These are phyloP conservation scores for Botrylloides violaceus DNA, from an alignment of 23 tunicate species.

Conservation along the genomic window DNA sequence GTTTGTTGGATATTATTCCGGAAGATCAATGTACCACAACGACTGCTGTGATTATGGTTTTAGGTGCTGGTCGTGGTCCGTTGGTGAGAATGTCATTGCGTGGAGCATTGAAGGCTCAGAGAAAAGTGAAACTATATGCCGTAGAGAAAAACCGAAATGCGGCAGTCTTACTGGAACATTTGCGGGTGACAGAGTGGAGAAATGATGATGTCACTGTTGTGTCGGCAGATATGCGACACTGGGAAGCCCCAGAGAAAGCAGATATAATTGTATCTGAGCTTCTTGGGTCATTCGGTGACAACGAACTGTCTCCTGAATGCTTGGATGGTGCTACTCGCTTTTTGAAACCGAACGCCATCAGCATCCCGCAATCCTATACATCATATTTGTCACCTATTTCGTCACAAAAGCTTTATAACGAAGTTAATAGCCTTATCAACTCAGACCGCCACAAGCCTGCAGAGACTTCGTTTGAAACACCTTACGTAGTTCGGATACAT, in stretches of 20 bases:
- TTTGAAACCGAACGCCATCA: conserved; percentile 71
- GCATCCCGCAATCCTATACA: conserved; percentile 87
- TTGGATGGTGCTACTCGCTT: conserved; percentile 85
- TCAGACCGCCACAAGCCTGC: conserved; percentile 54
- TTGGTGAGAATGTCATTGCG: conserved; percentile 65
- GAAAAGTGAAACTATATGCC: conserved; percentile 77
- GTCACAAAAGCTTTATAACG: conserved; percentile 87
- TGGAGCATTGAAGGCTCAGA: conserved; percentile 44
- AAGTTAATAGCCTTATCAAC: conserved; percentile 37
- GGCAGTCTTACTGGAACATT: conserved; percentile 49
- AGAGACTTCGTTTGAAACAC: conserved; percentile 82
- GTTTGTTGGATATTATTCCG: conserved; percentile 27
- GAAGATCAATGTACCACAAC: not conserved
- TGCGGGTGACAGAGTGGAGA: conserved; percentile 70
- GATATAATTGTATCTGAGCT: conserved; percentile 97
- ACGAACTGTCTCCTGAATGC: conserved; percentile 98
- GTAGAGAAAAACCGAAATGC: conserved; percentile 95
- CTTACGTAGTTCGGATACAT: conserved; percentile 93
- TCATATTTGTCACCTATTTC: conserved; percentile 90
- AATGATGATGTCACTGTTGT: conserved; percentile 73
- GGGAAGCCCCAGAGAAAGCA: conserved; percentile 84
- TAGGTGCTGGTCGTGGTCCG: conserved; percentile 98
- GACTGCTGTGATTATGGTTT: conserved; percentile 61
- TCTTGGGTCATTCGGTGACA: conserved; percentile 94
- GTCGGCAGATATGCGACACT: conserved; percentile 83